A percentile compares a stretch with the other conserved stretches of the same genome.
These are phyloP conservation scores for Stenodera caucasica DNA, from an alignment of 2,888 invertebrate genomes.

Conservation along the genomic window DNA sequence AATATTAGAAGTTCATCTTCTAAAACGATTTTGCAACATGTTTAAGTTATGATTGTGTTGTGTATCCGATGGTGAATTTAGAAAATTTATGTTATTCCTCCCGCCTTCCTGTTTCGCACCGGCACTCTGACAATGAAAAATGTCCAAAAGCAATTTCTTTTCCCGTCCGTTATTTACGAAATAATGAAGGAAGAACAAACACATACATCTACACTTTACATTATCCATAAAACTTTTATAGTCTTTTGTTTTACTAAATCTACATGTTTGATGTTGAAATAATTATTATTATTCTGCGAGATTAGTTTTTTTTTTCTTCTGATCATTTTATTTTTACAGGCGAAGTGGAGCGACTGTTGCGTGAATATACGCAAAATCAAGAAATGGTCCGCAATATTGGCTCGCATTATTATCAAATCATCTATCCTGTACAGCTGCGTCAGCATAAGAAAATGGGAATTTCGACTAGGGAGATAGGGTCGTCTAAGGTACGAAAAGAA, in stretches of 20 bases:
- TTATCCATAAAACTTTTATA: conserved; percentile 8
- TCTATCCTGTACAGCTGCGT: conserved; percentile 90
- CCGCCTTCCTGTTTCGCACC: conserved; percentile 40
- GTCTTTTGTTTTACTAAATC: not conserved
- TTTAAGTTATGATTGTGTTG: conserved; percentile 35
- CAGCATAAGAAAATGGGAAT: conserved; percentile 97
- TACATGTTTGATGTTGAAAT: not conserved
- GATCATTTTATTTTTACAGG: too few species aligned
- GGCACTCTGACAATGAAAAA: conserved; percentile 40
- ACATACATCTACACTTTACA: conserved; percentile 27
- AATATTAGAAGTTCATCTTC: not conserved
- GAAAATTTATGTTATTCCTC: conserved; percentile 40
- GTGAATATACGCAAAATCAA: conserved; percentile 90
- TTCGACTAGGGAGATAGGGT: conserved; percentile 87
- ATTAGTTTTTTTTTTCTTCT: conserved; percentile 27
- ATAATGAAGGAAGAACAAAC: conserved; percentile 38
- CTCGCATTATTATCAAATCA: conserved; percentile 90
- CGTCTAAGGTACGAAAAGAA: conserved; percentile 76
- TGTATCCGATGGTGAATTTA: conserved; percentile 41
- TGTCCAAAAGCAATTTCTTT: conserved; percentile 39
- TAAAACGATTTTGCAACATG: not conserved
- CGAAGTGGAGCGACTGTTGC: conserved; percentile 88
- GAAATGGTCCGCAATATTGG: conserved; percentile 90
- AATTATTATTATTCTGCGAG: conserved; percentile 24
- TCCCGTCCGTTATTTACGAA: conserved; percentile 38